Base-by-base conservation (phyloP, 2,888 invertebrate species). In the Drosophila phalerata region DNA sequence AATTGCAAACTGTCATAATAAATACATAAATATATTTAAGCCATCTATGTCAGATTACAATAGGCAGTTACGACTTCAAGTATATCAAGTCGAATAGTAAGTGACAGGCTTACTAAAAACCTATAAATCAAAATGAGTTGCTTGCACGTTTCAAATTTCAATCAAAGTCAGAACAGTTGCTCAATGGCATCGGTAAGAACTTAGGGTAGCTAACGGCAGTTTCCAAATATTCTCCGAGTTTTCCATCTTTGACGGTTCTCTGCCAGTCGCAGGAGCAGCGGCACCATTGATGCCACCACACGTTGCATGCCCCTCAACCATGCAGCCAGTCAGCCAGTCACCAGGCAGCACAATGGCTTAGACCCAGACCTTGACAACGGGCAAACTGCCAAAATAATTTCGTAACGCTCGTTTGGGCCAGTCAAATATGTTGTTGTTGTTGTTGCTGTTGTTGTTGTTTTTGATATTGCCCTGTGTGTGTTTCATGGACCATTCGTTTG, bases 371-470 rank as follows among this genome's bases (percentile, higher is more conserved):
- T 76, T 76, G 73, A 43, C 73, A 73, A 73, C 69, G 69, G 82
- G 80, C 85, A 66, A 67, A 53, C 66, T 82, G 82, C 83, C 83
- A 79, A 85, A 79, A 81, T 73, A 81, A 81, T 82, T 79, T 73
- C 69, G 77, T 79, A 80, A 79, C 79, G 67, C 79, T 81, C 66
- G 64, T 56, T 81, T 76, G 81, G 60, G 32, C 40, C 49, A 45
- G 49, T 42, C 64, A 34, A 56, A 56, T 25, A 34, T 55, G 55
- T 34, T 43, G 22, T 53, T 47, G 28, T 10, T 56, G 40, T 15
- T 4, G 13, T 34, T 56, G 19, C 1, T 68, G 38, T 6, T 48
- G 19, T 13, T 51, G n/a, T 32, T 51, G n/a, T 45, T 38, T 5
- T 13, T 53, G 57, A 17, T 51, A 10, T 37, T 19, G 45, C 15